These are phyloP conservation scores for Pachypsylla venusta DNA, from an alignment of 1,140 invertebrate species.

Conservation along the genomic window DNA sequence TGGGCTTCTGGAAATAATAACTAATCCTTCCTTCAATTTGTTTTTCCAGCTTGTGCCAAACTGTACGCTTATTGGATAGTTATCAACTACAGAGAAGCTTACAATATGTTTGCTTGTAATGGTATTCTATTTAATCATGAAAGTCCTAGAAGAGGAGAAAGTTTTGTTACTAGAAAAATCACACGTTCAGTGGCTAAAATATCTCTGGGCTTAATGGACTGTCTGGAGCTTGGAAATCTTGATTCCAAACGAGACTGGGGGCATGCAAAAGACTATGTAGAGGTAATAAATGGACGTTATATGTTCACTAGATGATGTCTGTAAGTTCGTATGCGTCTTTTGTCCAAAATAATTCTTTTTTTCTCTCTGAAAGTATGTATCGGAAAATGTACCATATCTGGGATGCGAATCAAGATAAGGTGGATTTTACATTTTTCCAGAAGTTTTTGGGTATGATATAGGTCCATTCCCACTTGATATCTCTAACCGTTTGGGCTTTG, in stretches of 20 bases:
- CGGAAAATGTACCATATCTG: too few relatives aligned
- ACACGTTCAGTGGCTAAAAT: constrained; percentile 96
- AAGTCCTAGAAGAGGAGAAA: constrained; percentile 93
- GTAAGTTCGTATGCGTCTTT: too few relatives aligned
- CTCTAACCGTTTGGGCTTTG: too few relatives aligned
- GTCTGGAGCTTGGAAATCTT: constrained; percentile 85
- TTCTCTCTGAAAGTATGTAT: too few relatives aligned
- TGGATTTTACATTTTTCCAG: too few relatives aligned
- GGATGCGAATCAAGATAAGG: too few relatives aligned
- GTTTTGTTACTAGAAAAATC: constrained; percentile 98
- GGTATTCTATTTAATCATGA: constrained; percentile 99
- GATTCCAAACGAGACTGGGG: constrained; percentile 98
- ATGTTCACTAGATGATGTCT: too few relatives aligned
- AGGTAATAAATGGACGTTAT: too few relatives aligned
- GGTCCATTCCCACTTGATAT: too few relatives aligned
- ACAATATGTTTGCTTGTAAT: constrained; percentile 95
- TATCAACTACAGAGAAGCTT: constrained; percentile 95
- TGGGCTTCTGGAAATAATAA: too few relatives aligned
- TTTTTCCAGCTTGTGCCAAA: constrained; percentile 80
- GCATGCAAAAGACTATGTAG: constrained; percentile 96
- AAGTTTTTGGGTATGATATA: too few relatives aligned
- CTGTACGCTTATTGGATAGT: constrained; percentile 99
- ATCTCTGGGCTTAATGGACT: constrained; percentile 66
- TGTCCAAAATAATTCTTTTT: too few relatives aligned
- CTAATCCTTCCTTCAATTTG: constrained; percentile 21